Evolutionary conservation across 2,888 invertebrate genomes (phyloP).

Genomic region (Tanytarsus gracilentus): DNA sequence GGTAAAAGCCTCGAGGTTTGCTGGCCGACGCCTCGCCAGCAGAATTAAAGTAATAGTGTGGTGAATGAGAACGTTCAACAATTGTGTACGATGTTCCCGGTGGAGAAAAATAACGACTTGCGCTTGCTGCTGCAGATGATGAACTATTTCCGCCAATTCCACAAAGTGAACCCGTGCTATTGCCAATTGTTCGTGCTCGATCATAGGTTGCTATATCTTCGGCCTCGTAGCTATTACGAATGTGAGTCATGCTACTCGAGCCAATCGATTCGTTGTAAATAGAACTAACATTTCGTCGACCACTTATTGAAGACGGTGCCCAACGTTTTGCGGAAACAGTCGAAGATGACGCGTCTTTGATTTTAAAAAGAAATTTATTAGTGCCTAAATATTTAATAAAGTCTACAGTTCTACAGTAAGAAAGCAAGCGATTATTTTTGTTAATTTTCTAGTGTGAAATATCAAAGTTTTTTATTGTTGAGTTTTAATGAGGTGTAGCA

Average conservation of each 20-base stretch:
- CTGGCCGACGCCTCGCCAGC: slow-evolving; percentile 37
- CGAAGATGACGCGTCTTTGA: slow-evolving; percentile 10
- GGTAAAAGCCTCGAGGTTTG: slow-evolving; percentile 10
- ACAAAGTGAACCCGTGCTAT: slow-evolving; percentile 46
- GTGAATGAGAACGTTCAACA: slow-evolving; percentile 66
- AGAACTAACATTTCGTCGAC: slow-evolving; percentile 15
- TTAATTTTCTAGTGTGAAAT: too few relatives aligned
- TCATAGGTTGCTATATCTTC: slow-evolving; percentile 37
- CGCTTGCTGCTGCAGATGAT: slow-evolving; percentile 32
- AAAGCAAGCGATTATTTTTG: too few relatives aligned
- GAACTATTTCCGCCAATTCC: slow-evolving; percentile 45
- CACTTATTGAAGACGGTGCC: neutral
- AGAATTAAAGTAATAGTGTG: slow-evolving; percentile 50
- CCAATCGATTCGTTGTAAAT: slow-evolving; percentile 25
- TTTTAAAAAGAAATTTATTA: neutral
- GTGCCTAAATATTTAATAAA: too few relatives aligned
- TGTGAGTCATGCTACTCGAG: slow-evolving; percentile 31
- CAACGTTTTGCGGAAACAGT: slow-evolving; percentile 21
- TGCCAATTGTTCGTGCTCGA: slow-evolving; percentile 33
- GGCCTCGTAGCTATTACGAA: slow-evolving; percentile 43
- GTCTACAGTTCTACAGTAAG: too few relatives aligned
- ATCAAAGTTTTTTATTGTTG: too few relatives aligned
- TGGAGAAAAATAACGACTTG: slow-evolving; percentile 38
- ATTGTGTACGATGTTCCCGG: slow-evolving; percentile 85
- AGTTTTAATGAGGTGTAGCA: too few relatives aligned